phyloP scores from a whole-genome alignment of 2,888 invertebrate genomes.

The Eupithecia tripunctaria region DNA sequence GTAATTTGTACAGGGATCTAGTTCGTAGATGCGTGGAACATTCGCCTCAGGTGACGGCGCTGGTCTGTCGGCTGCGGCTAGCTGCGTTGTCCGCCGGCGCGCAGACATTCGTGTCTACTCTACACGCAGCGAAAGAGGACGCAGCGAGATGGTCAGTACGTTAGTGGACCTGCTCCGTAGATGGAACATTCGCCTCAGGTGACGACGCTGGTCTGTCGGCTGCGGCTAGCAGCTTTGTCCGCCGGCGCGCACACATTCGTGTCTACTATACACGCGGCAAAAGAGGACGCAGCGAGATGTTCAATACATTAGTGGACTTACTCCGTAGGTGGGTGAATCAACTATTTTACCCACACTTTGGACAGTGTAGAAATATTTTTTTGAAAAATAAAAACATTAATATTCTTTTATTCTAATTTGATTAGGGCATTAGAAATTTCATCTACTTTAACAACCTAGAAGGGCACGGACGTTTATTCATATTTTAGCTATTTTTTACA shows the following conservation, averaged over 20 bases:
- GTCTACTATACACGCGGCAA: conserved; percentile 69
- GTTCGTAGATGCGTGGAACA: conserved; percentile 90
- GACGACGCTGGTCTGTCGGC: conserved; percentile 88
- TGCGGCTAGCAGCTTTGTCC: conserved; percentile 87
- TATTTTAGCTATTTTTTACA: too few species aligned
- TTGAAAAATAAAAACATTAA: too few species aligned
- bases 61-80: conserved; percentile 88
- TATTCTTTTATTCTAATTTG: too few species aligned
- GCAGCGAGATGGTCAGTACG: conserved; percentile 74
- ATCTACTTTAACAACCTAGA: too few species aligned
- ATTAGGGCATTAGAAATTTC: too few species aligned
- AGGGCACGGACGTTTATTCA: too few species aligned
- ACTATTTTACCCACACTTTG: too few species aligned
- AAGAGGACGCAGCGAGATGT: conserved; percentile 75
- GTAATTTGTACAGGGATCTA: conserved; percentile 63
- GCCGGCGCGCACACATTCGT: conserved; percentile 84
- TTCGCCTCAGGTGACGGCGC: conserved; percentile 89
- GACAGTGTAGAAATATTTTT: too few species aligned
- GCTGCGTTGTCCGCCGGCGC: conserved; percentile 87
- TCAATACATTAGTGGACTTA: conserved; percentile 51
- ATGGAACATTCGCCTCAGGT: conserved; percentile 90
- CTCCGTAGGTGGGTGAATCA: conserved; percentile 91
- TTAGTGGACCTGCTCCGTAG: conserved; percentile 86
- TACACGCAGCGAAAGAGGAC: conserved; percentile 69
- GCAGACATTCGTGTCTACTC: conserved; percentile 72